Conservation (phyloP, 2,797 vertebrate genomes). For the Neomorphus geoffroyi region DNA sequence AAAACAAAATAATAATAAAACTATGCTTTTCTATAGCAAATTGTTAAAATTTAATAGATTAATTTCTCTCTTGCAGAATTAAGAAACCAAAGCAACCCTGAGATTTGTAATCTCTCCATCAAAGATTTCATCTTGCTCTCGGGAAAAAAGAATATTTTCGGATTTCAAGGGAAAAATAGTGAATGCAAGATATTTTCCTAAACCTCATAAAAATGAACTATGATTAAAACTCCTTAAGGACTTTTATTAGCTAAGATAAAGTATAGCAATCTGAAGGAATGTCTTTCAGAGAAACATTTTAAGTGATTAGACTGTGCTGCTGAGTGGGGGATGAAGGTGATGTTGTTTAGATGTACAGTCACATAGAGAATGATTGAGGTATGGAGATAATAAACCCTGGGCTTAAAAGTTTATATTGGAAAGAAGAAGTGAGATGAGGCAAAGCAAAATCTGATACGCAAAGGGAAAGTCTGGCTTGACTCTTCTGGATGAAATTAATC, state of each 20-base stretch:
- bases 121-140: not conserved
- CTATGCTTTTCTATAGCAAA: not conserved
- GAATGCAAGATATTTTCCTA: not conserved
- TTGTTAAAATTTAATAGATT: not conserved
- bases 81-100: not conserved
- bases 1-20: not conserved
- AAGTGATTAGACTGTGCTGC: not conserved
- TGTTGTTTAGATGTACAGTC: not conserved
- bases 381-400: not conserved
- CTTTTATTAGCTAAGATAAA: conserved; percentile 29
- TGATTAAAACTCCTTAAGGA: not conserved
- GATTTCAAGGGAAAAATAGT: not conserved
- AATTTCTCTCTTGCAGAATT: not conserved
- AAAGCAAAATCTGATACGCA: conserved; percentile 20
- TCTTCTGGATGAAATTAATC: conserved; percentile 13
- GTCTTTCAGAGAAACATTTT: not conserved
- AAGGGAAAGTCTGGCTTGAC: conserved; percentile 13
- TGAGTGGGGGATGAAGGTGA: not conserved
- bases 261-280: not conserved
- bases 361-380: not conserved
- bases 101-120: not conserved
- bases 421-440: not conserved
- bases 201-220: not conserved
- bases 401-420: conserved; percentile 11
- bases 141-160: not conserved